A percentile compares a stretch with the other conserved stretches of the same genome.
phyloP scores from a whole-genome alignment of 2,888 invertebrate species.

The Scotopteryx bipunctaria region DNA sequence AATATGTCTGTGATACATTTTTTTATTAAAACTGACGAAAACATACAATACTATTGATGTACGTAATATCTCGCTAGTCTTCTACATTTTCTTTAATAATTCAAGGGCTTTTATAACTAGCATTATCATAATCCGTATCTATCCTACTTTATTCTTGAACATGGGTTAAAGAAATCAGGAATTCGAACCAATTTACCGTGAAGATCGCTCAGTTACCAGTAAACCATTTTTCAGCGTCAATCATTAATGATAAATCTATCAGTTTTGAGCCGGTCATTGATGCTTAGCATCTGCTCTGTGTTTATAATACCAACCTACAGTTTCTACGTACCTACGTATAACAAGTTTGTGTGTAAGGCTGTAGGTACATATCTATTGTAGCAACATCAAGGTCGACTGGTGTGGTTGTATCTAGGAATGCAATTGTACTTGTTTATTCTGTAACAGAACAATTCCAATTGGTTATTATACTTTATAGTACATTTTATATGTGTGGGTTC shows the following conservation, averaged over 20 bases:
- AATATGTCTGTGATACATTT: too few relatives aligned
- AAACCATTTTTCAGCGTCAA: conserved; percentile 13
- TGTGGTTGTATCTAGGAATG: conserved; percentile 21
- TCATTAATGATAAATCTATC: conserved; percentile 23
- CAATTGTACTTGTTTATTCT: conserved; percentile 9
- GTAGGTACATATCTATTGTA: conserved; percentile 2
- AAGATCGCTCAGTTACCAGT: not conserved
- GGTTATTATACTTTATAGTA: too few relatives aligned
- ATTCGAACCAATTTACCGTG: not conserved
- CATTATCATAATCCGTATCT: too few relatives aligned
- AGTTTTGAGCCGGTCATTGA: conserved; percentile 13
- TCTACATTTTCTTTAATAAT: too few relatives aligned
- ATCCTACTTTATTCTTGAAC: too few relatives aligned
- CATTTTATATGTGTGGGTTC: too few relatives aligned
- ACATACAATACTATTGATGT: too few relatives aligned
- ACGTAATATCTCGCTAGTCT: too few relatives aligned
- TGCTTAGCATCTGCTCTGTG: conserved; percentile 23
- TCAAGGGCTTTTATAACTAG: too few relatives aligned
- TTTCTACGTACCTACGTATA: not conserved
- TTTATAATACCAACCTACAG: conserved; percentile 13
- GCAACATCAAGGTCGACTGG: conserved; percentile 25
- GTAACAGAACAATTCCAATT: conserved; percentile 1
- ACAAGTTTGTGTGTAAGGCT: not conserved
- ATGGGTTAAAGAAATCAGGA: too few relatives aligned
- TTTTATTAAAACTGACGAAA: too few relatives aligned